Base-by-base conservation (phyloP, 2,888 invertebrate species). In the Mongoloraphidia duomilia region DNA sequence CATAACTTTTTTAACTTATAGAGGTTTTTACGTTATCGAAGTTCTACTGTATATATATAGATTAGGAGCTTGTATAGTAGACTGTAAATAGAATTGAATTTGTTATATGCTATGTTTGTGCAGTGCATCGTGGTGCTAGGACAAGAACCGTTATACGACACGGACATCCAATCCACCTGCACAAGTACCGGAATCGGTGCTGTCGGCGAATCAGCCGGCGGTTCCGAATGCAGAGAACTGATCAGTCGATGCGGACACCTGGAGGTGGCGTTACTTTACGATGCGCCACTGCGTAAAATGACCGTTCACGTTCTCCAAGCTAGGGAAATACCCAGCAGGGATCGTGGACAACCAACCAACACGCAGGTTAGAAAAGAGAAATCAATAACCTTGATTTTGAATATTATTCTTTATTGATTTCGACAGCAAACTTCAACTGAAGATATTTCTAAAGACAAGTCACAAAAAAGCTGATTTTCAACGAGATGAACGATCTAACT, bases 231-330 rank as follows among this genome's bases (percentile, higher is more conserved):
- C 11, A 36, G 36, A 35, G 43, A 48, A 44, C 40, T 61, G 40
- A 55, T 65, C 60, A 79, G 67, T 66, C 73, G 76, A 53, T 80
- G 87, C 55, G 90, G 93, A 8, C 81, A 83, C 53, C 73, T 95
- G 54, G 92, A 94, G 68, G 79, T 93, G 52, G 88, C 91, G 8
- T 76, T 94, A 61, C 72, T 88, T 35, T 94, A 93, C 65, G 92
- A 93, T 64, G 87, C 90, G 11, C 88, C 89, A 8, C 87, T 90
- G 70, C 78, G 89, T 51, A 88, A 87, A 69, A 91, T 94, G 88
- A 89, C 89, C 41, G 85, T 94, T 26, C 90, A 91, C 60, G 83
- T 95, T 47, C 74, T 93, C 54, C 92, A 93, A 68, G 93, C 90
- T 0, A 76, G 84, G 45, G 82, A 86, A 44, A 74, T 94, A 58